Evolutionary conservation across 1,140 invertebrate species (phyloP).

Genomic region (Pinna nobilis): DNA sequence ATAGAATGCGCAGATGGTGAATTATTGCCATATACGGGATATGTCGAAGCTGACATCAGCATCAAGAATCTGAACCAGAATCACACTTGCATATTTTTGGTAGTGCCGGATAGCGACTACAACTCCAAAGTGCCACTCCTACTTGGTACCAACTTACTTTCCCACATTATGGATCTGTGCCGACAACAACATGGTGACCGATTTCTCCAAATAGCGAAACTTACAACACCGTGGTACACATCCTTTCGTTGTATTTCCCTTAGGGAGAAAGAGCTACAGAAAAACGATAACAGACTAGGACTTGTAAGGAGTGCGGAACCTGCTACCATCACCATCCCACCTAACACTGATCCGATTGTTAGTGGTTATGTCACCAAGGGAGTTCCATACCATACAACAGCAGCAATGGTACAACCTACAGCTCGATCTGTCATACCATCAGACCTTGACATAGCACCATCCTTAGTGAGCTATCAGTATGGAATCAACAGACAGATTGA

Average conservation of each 20-base stretch:
- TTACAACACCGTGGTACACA: constrained; percentile 32
- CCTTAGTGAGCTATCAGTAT: constrained; percentile 6
- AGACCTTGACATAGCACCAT: constrained; percentile 22
- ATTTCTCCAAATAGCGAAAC: constrained; percentile 19
- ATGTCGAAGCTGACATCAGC: constrained; percentile 15
- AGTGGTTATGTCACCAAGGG: constrained; percentile 5
- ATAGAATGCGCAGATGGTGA: constrained; percentile 38
- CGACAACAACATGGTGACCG: background rate
- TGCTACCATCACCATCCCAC: constrained; percentile 22
- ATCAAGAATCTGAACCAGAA: background rate
- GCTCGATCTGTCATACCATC: background rate
- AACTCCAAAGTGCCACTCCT: constrained; percentile 21
- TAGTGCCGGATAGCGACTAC: constrained; percentile 25
- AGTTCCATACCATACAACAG: constrained; percentile 20
- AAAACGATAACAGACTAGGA: constrained; percentile 7
- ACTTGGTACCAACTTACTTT: constrained; percentile 22
- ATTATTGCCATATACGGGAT: constrained; percentile 24
- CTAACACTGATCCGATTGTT: constrained; percentile 17
- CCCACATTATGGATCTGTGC: background rate
- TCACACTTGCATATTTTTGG: background rate
- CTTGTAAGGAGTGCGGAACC: constrained; percentile 11
- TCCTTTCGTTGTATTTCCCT: constrained; percentile 25
- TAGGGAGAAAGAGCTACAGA: constrained; percentile 22
- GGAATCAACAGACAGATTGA: background rate
- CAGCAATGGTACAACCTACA: constrained; percentile 9